Evolutionary conservation across 2,113 vertebrate species (phyloP).

Genomic region (Aphyosemion australe): DNA sequence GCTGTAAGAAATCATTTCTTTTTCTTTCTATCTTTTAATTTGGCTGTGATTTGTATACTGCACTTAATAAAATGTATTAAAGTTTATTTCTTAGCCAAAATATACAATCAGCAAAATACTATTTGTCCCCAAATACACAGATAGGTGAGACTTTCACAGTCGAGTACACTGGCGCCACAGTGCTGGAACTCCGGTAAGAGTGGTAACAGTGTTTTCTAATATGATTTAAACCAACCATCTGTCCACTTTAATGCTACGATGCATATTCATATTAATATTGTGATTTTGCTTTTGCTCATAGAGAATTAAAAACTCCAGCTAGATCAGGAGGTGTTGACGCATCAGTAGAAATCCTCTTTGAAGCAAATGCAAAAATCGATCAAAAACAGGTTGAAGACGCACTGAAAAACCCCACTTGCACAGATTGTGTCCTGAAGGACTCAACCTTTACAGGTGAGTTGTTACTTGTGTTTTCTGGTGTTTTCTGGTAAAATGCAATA

Average conservation of each 20-base stretch:
- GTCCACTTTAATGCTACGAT: neutral
- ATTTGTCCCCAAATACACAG: slow-evolving; percentile 38
- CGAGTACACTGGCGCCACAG: neutral
- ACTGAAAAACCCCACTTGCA: fast-evolving
- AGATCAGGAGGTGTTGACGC: fast-evolving
- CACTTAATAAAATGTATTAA: neutral
- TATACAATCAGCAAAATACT: neutral
- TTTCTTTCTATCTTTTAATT: neutral
- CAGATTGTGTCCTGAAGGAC: fast-evolving
- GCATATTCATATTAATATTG: neutral
- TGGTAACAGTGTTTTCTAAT: neutral
- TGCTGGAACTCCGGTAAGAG: slow-evolving; percentile 55
- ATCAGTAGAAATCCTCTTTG: slow-evolving; percentile 42
- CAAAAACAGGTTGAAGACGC: fast-evolving
- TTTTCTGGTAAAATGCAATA: neutral
- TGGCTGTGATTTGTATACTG: neutral
- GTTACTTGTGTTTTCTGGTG: neutral
- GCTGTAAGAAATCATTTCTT: slow-evolving; percentile 22
- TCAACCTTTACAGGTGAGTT: fast-evolving
- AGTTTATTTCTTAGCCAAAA: neutral
- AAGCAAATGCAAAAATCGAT: fast-evolving
- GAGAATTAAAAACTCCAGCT: too few species aligned
- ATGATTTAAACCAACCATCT: neutral
- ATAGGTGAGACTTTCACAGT: fast-evolving
- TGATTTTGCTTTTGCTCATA: too few species aligned